Evolutionary conservation across 2,888 invertebrate genomes (phyloP), one percentile per base, ranked within the genome.

Genomic region (Campopleginae sp.): DNA sequence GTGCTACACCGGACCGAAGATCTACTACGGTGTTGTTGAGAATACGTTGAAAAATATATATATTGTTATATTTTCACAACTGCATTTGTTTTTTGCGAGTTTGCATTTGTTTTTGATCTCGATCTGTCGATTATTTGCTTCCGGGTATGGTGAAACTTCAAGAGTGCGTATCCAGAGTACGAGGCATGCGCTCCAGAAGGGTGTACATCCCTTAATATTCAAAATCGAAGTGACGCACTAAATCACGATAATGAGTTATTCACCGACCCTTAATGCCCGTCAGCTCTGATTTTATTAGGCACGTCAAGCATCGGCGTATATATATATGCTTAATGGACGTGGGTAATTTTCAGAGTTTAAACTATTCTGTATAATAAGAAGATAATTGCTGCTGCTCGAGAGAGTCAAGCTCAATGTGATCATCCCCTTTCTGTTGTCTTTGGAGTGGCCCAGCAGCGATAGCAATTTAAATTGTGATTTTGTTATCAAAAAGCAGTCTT

Each of bases 371-470:
- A 46, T 68, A 78, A 78, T 78, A 68, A 68, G n/a, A 12, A 23
- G 6, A 58, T 68, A 68, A 78, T 78, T 78, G 58, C 54, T 68
- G 68, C 68, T 66, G 44, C 54, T 42, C 44, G 31, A 8, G 23
- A 54, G 31, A 27, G 5, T 33, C 23, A 23, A 38, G 63, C 61
- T 71, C 33, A 79, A 79, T 38, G 23, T 27, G 33, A 63, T 48
- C 17, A 19, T 19, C n/a, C 38, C 38, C 54, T 14, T 31, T 58
- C 19, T 38, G 23, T 66, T 63, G 58, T 79, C 46, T 71, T 38
- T 63, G 23, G 23, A 38, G 33, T 23, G 66, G 42, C 48, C 63
- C 38, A n/a, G 38, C 33, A 19, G 48, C 48, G 63, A 58, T 46
- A 27, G 14, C 46, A 27, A 68, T 31, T 8, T 68, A 46, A 27